Conservation (phyloP, 2,113 vertebrate species). For the Ovibos moschatus region DNA sequence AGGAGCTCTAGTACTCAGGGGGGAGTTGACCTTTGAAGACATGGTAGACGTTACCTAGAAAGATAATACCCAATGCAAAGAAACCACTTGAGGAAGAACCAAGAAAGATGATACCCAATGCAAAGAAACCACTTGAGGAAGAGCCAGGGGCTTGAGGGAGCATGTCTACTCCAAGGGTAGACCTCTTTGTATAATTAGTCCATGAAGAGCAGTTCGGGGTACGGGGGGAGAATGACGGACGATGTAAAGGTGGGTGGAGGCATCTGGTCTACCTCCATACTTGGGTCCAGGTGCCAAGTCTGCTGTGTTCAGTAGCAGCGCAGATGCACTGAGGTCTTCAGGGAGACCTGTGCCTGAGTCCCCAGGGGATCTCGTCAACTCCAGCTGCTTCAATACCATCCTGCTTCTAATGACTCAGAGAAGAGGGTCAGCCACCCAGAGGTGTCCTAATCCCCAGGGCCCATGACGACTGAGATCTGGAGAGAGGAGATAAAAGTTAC, state of each 20-base stretch:
- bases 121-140: not conserved
- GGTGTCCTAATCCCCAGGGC: not conserved
- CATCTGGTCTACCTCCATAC: not conserved
- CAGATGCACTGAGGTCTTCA: not conserved
- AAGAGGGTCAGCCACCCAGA: not conserved
- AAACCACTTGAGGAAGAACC: not conserved
- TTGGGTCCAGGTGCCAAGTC: not conserved
- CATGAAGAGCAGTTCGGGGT: not conserved
- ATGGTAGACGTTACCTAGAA: no score
- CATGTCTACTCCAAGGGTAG: not conserved
- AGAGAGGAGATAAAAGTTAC: no score
- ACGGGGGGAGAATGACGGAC: accelerated
- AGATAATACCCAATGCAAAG: not conserved
- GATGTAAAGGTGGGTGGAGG: not conserved
- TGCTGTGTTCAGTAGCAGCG: not conserved
- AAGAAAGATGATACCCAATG: no score
- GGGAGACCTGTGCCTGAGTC: not conserved
- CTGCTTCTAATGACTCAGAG: not conserved
- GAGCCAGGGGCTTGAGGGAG: not conserved
- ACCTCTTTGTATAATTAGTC: not conserved
- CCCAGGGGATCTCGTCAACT: not conserved
- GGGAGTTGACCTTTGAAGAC: not conserved
- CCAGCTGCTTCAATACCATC: not conserved
- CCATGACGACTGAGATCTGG: not conserved
- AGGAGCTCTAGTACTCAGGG: not conserved